A percentile compares a stretch with the other conserved stretches of the same genome.
phyloP scores from a whole-genome alignment of 2,113 vertebrate genomes.

The Notarius quadriscutis region DNA sequence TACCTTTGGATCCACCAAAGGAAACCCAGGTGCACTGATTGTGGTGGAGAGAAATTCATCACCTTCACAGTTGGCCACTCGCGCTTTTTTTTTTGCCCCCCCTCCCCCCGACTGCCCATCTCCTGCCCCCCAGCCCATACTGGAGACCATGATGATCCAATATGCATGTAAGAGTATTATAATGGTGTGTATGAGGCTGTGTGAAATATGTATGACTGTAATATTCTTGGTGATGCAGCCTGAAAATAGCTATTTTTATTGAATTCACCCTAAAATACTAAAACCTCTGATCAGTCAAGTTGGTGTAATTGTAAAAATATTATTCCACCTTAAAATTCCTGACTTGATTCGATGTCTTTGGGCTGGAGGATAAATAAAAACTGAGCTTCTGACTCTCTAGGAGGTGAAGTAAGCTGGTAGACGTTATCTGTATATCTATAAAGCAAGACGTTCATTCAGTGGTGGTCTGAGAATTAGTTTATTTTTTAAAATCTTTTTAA shows the following conservation, averaged over 20 bases:
- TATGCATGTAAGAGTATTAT: conserved; percentile 36
- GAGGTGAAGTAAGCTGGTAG: background rate
- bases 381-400: background rate
- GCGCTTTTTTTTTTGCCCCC: conserved; percentile 12
- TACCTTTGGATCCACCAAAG: conserved; percentile 78
- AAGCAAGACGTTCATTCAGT: background rate
- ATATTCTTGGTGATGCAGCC: background rate
- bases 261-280: background rate
- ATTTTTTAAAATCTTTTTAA: background rate
- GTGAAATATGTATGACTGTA: background rate
- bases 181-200: background rate
- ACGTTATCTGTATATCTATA: background rate
- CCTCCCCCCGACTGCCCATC: background rate
- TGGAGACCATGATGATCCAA: conserved; percentile 20
- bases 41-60: conserved; percentile 70
- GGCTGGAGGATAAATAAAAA: background rate
- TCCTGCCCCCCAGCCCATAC: conserved; percentile 26
- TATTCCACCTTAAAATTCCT: background rate
- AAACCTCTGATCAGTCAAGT: background rate
- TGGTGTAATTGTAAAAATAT: background rate
- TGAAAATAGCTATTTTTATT: background rate
- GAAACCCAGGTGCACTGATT: conserved; percentile 74
- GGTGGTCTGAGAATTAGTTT: background rate
- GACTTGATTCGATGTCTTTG: background rate
- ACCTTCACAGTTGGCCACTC: conserved; percentile 56